A percentile compares a stretch with the other conserved stretches of the same genome.
Conservation (phyloP, 1,140 invertebrate genomes). For the Zeugodacus cucurbitae region DNA sequence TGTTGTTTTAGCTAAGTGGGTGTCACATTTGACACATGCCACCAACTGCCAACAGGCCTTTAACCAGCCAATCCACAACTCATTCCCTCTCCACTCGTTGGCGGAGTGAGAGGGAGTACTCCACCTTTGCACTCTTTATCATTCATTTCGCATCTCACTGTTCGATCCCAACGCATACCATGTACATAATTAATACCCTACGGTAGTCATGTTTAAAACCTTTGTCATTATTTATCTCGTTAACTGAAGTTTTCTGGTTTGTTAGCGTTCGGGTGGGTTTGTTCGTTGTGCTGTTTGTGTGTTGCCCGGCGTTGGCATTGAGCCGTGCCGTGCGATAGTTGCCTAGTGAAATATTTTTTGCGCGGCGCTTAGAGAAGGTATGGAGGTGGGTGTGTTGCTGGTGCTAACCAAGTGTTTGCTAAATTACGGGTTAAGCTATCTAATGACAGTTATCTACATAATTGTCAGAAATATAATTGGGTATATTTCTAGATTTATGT, state of each 20-base stretch:
- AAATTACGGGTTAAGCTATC: conserved; percentile 19
- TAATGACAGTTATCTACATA: conserved; percentile 8
- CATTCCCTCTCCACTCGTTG: not conserved
- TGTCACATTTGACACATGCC: conserved; percentile 2
- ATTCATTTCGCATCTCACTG: not conserved
- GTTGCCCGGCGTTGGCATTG: not conserved
- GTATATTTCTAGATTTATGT: not conserved
- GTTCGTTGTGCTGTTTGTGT: not conserved
- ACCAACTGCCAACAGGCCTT: not conserved
- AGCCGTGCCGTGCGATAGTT: not conserved
- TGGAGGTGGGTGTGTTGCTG: not conserved
- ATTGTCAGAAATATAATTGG: not conserved
- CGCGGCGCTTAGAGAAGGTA: not conserved
- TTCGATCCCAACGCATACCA: not conserved
- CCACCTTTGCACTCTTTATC: not conserved
- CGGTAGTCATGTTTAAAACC: conserved; percentile 38
- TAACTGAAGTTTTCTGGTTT: conserved; percentile 30
- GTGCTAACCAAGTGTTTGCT: not conserved
- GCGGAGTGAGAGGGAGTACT: too few relatives aligned
- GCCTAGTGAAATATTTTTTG: not conserved
- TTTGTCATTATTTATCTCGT: conserved; percentile 42
- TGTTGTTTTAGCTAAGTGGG: not conserved
- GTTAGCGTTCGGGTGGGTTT: not conserved
- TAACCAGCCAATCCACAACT: not conserved
- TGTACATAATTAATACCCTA: conserved; percentile 37